These are phyloP conservation scores for Orgyia antiqua DNA, from an alignment of 2,888 invertebrate species.

Conservation along the genomic window DNA sequence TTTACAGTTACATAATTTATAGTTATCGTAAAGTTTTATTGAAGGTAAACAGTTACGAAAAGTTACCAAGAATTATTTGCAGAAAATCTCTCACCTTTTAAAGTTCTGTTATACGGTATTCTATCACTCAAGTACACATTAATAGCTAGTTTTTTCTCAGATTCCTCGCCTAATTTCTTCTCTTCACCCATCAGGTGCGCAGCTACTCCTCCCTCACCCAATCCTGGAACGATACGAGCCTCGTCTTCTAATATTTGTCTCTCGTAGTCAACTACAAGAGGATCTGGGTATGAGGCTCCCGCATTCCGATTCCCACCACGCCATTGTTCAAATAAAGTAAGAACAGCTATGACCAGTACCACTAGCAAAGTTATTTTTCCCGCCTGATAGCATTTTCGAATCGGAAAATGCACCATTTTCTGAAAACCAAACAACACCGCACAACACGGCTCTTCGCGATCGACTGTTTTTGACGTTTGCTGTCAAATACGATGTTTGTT, in stretches of 20 bases:
- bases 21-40: no score
- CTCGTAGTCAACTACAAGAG: slow-evolving; percentile 54
- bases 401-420: slow-evolving; percentile 56
- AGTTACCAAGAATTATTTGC: not conserved
- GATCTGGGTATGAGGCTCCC: slow-evolving; percentile 34
- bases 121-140: slow-evolving; percentile 93
- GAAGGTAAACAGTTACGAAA: not conserved
- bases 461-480: slow-evolving; percentile 46
- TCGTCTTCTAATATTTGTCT: slow-evolving; percentile 80
- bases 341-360: slow-evolving; percentile 48
- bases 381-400: slow-evolving; percentile 60
- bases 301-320: slow-evolving; percentile 55
- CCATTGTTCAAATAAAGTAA: slow-evolving; percentile 62
- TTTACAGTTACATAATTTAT: no score
- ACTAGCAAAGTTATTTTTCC: slow-evolving; percentile 48
- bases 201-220: slow-evolving; percentile 84
- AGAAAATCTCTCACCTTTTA: slow-evolving; percentile 83
- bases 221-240: slow-evolving; percentile 79
- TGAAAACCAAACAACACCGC: slow-evolving; percentile 19
- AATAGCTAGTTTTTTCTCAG: slow-evolving; percentile 90
- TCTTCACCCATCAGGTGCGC: slow-evolving; percentile 83
- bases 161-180: slow-evolving; percentile 81
- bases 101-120: slow-evolving; percentile 89
- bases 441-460: slow-evolving; percentile 31
- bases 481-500: slow-evolving; percentile 48